Base-by-base conservation (phyloP, 2,113 vertebrate genomes). In the Patagioenas fasciata region DNA sequence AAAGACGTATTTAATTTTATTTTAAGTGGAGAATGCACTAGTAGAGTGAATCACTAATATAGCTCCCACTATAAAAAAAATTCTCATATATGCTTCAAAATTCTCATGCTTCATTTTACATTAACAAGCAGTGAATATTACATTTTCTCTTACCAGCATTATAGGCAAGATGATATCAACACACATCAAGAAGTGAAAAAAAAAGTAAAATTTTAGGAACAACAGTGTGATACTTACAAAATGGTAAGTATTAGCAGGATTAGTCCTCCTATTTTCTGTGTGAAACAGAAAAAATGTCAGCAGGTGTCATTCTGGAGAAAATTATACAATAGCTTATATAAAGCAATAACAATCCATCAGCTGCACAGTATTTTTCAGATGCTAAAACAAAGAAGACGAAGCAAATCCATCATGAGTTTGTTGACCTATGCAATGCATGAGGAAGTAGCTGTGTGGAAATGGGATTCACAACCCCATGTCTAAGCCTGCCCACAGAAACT, bases 171-270 rank as follows among this genome's bases (percentile, higher is more conserved):
- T 0, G 1, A 53, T 65, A 65, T 75, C 61, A 72, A 67, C 13
- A 53, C 11, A 36, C 17, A 42, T 34, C 8, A 80, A 7, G 11
- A 75, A 66, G 10, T 36, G 21, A 74, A 88, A 80, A 13, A 64
- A 42, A 40, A 85, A 42, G 19, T 69, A 80, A 79, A 84, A 66
- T 85, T 80, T 82, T 85, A 64, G 29, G 26, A 92, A 66, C 38
- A 85, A 69, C 12, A 9, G 3, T n/a, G 6, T n/a, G 15, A 10
- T 86, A 98, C 98, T 98, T 96, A 98, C 97, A 7, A 47, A 36
- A 19, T 64, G 2, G 3, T 40, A 77, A n/a, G 38, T 84, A 50
- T 94, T 67, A n/a, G 58, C 36, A 2, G 57, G 28, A 26, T 42
- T 7, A 11, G 51, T 75, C 80, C 36, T 93, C 80, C 83, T 91